Percentiles rank a stretch among this genome's conserved stretches.
These are phyloP conservation scores for Hypanus sabinus DNA, from an alignment of 2,113 vertebrate genomes.

Conservation along the genomic window DNA sequence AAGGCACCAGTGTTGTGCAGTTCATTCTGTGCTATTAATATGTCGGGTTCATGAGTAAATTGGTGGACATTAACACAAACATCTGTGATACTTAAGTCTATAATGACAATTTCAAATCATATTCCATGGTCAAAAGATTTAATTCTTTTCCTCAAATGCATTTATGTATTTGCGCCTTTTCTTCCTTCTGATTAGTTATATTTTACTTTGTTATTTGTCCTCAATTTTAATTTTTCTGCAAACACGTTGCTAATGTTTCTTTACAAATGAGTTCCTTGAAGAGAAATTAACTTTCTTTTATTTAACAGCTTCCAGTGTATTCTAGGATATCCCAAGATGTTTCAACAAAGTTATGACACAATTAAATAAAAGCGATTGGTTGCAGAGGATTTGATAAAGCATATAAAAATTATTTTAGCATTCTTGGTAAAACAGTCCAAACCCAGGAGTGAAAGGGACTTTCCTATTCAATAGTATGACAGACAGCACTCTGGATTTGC, in stretches of 20 bases:
- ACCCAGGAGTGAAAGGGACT: neutral
- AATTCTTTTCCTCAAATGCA: neutral
- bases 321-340: neutral
- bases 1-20: neutral
- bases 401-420: neutral
- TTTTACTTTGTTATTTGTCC: neutral
- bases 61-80: neutral
- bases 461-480: neutral
- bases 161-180: neutral
- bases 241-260: neutral
- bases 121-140: neutral
- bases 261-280: neutral
- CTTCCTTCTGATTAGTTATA: neutral
- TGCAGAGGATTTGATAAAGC: neutral
- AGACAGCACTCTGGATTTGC: neutral
- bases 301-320: neutral
- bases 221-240: neutral
- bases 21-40: constrained; percentile 20
- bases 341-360: neutral
- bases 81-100: neutral
- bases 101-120: neutral
- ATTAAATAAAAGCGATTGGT: too few relatives aligned
- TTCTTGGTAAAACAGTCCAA: neutral
- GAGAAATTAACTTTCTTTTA: neutral
- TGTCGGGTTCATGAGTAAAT: neutral